These are phyloP conservation scores for Elysia crispata DNA, from an alignment of 2,888 invertebrate genomes.

Conservation along the genomic window DNA sequence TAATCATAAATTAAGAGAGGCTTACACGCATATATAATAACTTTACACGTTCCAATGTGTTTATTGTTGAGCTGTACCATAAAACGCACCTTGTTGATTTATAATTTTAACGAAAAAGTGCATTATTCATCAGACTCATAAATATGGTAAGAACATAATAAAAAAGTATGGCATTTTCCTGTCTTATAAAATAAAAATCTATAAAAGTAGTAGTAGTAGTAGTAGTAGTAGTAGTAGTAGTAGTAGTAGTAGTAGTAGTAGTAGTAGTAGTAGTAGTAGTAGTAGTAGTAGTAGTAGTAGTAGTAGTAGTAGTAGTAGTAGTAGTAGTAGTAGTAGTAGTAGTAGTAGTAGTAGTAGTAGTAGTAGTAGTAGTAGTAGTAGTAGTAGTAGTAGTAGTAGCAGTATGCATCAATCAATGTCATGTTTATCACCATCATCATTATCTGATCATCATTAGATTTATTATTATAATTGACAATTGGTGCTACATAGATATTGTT, in stretches of 20 bases:
- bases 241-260: constrained; percentile 35
- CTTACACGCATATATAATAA: no score
- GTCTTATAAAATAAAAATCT: no score
- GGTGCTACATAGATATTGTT: no score
- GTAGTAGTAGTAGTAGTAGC: neutral
- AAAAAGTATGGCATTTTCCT: no score
- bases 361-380: constrained; percentile 14
- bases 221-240: constrained; percentile 37
- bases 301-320: constrained; percentile 32
- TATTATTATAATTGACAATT: no score
- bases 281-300: constrained; percentile 33
- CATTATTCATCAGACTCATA: no score
- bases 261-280: constrained; percentile 35
- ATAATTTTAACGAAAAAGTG: no score
- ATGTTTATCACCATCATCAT: neutral
- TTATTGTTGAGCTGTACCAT: no score
- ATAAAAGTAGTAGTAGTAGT: constrained; percentile 22
- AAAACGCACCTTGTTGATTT: no score
- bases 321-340: constrained; percentile 12
- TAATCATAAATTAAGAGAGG: no score
- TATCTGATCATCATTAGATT: neutral
- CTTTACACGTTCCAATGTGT: no score
- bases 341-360: neutral
- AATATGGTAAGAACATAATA: no score
- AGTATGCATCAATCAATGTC: neutral